These are phyloP conservation scores for Aleadryas rufinucha DNA, from an alignment of 2,113 vertebrate species.

Conservation along the genomic window DNA sequence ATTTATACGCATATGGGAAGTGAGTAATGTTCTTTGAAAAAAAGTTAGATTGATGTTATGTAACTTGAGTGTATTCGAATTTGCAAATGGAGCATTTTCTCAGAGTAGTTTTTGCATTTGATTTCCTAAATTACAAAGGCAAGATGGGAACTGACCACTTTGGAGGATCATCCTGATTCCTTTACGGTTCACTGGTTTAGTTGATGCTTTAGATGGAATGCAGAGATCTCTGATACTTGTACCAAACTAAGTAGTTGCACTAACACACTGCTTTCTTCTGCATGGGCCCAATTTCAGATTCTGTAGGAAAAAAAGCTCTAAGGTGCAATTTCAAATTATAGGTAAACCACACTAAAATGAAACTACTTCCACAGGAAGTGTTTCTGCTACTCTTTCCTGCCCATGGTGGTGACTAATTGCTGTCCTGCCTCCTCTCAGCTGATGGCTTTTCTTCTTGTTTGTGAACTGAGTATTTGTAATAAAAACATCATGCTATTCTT, in stretches of 20 bases:
- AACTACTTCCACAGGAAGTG: not conserved
- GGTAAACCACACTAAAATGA: not conserved
- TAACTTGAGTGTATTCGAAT: not conserved
- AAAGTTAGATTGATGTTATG: not conserved
- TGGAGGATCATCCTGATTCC: not conserved
- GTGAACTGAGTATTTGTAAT: not conserved
- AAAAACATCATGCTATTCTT: not conserved
- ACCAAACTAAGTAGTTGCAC: not conserved
- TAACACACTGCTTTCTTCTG: not conserved
- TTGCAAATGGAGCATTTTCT: not conserved
- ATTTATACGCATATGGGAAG: not conserved
- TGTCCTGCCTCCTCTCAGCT: not conserved
- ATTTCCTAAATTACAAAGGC: not conserved
- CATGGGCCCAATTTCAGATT: not conserved
- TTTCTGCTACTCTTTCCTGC: not conserved
- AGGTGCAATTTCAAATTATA: not conserved
- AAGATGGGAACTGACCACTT: not conserved
- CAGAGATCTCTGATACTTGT: not conserved
- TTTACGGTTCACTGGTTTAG: not conserved
- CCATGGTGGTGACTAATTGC: not conserved
- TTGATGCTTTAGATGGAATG: not conserved
- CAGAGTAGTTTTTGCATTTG: not conserved
- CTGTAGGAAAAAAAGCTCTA: not conserved
- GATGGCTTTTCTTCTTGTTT: not conserved
- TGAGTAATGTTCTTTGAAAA: not conserved